Base-by-base conservation (phyloP, 2,113 vertebrate genomes). In the Prinia subflava region DNA sequence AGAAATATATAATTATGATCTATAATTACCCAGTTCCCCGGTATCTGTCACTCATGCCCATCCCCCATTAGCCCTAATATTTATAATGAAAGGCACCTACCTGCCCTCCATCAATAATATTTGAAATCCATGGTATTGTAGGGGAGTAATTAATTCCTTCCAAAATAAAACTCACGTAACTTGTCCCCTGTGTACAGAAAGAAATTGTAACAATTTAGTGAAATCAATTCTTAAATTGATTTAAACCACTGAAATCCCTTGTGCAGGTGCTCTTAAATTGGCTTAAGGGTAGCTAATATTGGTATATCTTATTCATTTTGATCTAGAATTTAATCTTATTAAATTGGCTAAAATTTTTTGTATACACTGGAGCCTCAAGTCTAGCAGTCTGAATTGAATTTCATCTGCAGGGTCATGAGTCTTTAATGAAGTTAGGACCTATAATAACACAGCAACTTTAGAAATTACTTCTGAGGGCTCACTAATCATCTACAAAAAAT, bases 211-310 rank as follows among this genome's bases (percentile, higher is more conserved):
- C 44, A 86, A 81, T 89, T 90, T 64, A 89, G 44, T 50, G 86
- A 92, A 94, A 92, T 95, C 71, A 83, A 53, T 90, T 80, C 41
- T 76, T 81, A 96, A 95, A 95, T 75, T 95, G 90, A 88, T 93
- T 92, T 90, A 86, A 96, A 87, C 44, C 53, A 59, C 24, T 83
- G 37, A 92, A 96, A 95, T 84, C 56, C 56, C 79, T 81, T 74
- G 79, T 89, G 85, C 46, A 70, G 53, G 57, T 63, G 31, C 12
- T 92, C 25, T 83, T 86, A 93, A 95, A 95, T 89, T 90, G 49
- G 79, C 44, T 94, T 77, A 92, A 84, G 46, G 7, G n/a, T 69
- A 60, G 33, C 67, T 80, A 90, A 92, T 89, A 86, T 60, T 93
- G 83, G 82, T 74, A 27, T 86, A 74, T 83, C 79, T 93, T 37